phyloP scores from a whole-genome alignment of 2,113 vertebrate genomes.

The Chaetura pelagica region DNA sequence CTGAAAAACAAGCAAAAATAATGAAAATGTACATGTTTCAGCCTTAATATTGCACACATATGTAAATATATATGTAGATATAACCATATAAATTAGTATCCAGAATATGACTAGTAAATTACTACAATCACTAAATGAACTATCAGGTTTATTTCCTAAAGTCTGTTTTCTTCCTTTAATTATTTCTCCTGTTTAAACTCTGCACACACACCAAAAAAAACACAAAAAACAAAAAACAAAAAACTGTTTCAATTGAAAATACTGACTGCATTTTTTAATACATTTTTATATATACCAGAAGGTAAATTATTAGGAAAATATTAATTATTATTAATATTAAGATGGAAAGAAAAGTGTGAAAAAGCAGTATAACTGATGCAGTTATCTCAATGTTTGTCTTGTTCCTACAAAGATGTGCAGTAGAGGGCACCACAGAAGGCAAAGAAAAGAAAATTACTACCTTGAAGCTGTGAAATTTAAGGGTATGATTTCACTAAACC shows the following conservation, averaged over 20 bases:
- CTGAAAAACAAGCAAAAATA: not conserved
- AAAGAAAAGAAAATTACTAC: not conserved
- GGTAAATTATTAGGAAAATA: not conserved
- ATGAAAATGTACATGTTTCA: not conserved
- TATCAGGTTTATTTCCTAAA: not conserved
- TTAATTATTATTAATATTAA: not conserved
- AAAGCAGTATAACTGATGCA: not conserved
- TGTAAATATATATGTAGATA: not conserved
- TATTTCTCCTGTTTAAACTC: not conserved
- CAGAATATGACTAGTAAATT: not conserved
- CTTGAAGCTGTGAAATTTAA: not conserved
- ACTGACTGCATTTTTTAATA: not conserved
- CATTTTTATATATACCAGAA: not conserved
- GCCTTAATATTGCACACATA: not conserved
- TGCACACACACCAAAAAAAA: not conserved
- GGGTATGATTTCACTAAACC: not conserved
- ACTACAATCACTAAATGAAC: not conserved
- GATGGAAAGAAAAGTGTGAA: not conserved
- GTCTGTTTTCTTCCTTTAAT: not conserved
- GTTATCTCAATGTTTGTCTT: not conserved
- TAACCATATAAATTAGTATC: not conserved
- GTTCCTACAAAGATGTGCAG: not conserved
- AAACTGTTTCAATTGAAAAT: not conserved
- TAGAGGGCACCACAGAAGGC: constrained; percentile 11
- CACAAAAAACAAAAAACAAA: not conserved